Evolutionary conservation across 2,888 invertebrate species (phyloP), one percentile per base, ranked within the genome.

Genomic region (Leptopilina drosophilae): DNA sequence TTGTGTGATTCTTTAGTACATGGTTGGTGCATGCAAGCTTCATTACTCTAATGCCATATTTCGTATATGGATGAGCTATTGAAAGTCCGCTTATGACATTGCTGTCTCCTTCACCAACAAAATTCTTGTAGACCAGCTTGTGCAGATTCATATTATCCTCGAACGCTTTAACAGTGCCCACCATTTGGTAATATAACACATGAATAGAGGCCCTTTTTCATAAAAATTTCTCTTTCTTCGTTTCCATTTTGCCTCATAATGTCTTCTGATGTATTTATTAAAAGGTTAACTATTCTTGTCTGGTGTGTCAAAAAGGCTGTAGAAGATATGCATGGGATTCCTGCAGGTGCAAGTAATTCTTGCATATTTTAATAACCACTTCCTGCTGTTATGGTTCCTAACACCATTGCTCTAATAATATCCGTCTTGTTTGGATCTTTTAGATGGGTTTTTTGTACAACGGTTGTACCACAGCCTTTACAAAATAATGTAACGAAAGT

Each of bases 271-370:
- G 66, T 67, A 1, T 15, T 15, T 40, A 46, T 40, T 15, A 66
- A 46, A 7, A 42, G 42, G 15, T 7, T n/a, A 46, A 46, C 42
- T n/a, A 66, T 42, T n/a, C 9, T 42, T 15, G 46, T 40, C 15
- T 46, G 15, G n/a, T 42, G 66, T n/a, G n/a, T 42, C 46, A 8
- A 42, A n/a, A 42, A 66, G 2, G 66, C 9, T 46, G 42, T 42
- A 15, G 15, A n/a, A 65, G 26, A 12, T 40, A 65, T 65, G 40
- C 11, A 65, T 3, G 65, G 40, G 40, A 65, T 66, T n/a, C 66
- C 66, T 3, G 66, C 42, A 42, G 66, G 66, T 15, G 66, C 46
- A 20, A 64, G 11, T 64, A 64, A 64, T 64, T 26, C 26, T 64
- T 15, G 20, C 64, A 64, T 64, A 26, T 64, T 64, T 0, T 15